phyloP scores from a whole-genome alignment of 2,113 vertebrate species.

The Tenebrosternarchus preto region DNA sequence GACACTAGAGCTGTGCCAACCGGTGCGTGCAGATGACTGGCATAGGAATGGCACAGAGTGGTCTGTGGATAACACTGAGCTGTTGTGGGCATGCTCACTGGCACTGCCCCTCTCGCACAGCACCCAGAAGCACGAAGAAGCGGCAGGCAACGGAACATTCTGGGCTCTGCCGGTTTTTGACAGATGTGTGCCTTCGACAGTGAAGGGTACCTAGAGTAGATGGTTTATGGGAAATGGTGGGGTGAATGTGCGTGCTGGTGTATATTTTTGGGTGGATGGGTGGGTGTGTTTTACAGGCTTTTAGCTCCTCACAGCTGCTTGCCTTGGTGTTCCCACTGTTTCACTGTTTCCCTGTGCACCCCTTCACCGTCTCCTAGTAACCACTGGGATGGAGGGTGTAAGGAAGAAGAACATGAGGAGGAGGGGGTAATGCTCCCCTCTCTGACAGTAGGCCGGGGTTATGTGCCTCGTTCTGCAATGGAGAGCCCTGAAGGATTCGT shows the following conservation, averaged over 20 bases:
- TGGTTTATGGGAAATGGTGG: background rate
- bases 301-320: conserved; percentile 57
- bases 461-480: no score
- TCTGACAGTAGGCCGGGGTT: conserved; percentile 31
- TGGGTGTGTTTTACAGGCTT: conserved; percentile 17
- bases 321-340: conserved; percentile 55
- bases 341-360: conserved; percentile 47
- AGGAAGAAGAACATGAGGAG: conserved; percentile 36
- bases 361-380: conserved; percentile 57
- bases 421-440: background rate
- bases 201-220: background rate
- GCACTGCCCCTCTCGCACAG: background rate
- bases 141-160: conserved; percentile 43
- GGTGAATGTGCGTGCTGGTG: background rate
- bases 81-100: background rate
- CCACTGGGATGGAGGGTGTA: conserved; percentile 52
- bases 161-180: conserved; percentile 46
- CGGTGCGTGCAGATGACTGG: background rate
- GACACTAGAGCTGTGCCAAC: background rate
- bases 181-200: conserved; percentile 40
- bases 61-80: background rate
- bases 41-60: background rate
- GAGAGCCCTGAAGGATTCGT: conserved; percentile 10
- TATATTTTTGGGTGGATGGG: background rate
- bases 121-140: conserved; percentile 2